phyloP scores from a whole-genome alignment of 2,797 vertebrate genomes.

The Microctenopoma lineatum region DNA sequence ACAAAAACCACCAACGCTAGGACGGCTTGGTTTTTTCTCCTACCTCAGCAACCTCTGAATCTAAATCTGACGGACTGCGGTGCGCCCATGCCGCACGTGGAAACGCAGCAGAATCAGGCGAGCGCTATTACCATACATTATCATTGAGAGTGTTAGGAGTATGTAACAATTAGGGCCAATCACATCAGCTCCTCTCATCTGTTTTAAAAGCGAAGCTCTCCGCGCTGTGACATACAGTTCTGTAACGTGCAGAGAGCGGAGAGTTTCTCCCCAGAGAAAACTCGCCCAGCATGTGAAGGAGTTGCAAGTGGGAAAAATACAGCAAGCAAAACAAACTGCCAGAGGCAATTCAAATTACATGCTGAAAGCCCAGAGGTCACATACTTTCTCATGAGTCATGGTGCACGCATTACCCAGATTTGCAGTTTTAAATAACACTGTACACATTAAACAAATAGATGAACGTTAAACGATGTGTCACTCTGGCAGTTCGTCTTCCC shows the following conservation, averaged over 20 bases:
- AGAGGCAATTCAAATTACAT: not conserved
- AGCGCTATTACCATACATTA: slow-evolving; percentile 38
- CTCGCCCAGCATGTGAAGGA: slow-evolving; percentile 9
- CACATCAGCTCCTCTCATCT: slow-evolving; percentile 36
- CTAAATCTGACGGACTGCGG: not conserved
- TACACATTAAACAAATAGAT: slow-evolving; percentile 12
- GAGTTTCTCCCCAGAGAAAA: slow-evolving; percentile 34
- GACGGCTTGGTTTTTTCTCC: not conserved
- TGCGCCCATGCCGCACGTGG: not conserved
- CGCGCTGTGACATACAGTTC: slow-evolving; percentile 16
- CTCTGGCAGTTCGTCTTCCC: not conserved
- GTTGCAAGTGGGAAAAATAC: slow-evolving; percentile 15
- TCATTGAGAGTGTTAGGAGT: slow-evolving; percentile 29
- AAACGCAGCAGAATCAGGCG: slow-evolving; percentile 28
- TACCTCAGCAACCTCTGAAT: not conserved
- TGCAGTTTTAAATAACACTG: slow-evolving; percentile 8
- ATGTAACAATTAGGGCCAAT: slow-evolving; percentile 40
- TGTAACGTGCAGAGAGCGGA: slow-evolving; percentile 17
- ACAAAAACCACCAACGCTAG: slow-evolving; percentile 1
- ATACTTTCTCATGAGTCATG: not conserved
- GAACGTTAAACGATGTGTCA: not conserved
- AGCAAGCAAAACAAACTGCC: slow-evolving; percentile 16
- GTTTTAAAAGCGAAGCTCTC: slow-evolving; percentile 44
- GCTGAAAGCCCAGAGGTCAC: slow-evolving; percentile 13
- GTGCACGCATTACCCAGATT: slow-evolving; percentile 14